Percentiles rank a stretch among this genome's conserved stretches.
These are phyloP conservation scores for Apoda limacodes DNA, from an alignment of 2,888 invertebrate species.

Conservation along the genomic window DNA sequence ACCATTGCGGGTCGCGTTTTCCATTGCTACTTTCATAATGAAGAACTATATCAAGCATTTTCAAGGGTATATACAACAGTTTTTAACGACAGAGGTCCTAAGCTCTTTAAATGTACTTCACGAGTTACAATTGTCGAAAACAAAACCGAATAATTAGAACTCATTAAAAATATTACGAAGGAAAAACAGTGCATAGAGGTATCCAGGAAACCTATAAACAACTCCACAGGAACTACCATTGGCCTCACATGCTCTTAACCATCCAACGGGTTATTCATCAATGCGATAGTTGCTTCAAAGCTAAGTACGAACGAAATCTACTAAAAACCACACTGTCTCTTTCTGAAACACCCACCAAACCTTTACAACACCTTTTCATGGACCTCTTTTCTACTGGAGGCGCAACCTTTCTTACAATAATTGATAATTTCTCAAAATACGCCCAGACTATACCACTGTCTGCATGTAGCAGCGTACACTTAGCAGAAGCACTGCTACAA, in stretches of 20 bases:
- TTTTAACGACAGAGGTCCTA: conserved; percentile 21
- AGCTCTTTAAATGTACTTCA: conserved; percentile 15
- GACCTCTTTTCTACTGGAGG: conserved; percentile 15
- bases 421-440: conserved; percentile 12
- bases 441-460: no score
- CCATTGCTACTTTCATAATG: no score
- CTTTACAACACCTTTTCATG: conserved; percentile 23
- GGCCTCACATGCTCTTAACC: conserved; percentile 16
- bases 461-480: conserved; percentile 19
- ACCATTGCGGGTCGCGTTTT: no score
- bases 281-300: conserved; percentile 22
- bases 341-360: conserved; percentile 22
- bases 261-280: conserved; percentile 23
- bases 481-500: no score
- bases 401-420: conserved; percentile 10
- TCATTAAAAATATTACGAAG: conserved; percentile 16
- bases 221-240: conserved; percentile 19
- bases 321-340: conserved; percentile 20
- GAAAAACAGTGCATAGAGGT: no score
- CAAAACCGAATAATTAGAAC: conserved; percentile 9
- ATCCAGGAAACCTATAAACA: conserved; percentile 18
- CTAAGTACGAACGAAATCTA: no score
- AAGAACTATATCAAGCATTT: conserved; percentile 18
- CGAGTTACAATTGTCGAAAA: conserved; percentile 19
- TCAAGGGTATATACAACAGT: conserved; percentile 13